Percentiles rank a stretch among this genome's conserved stretches.
phyloP scores from a whole-genome alignment of 2,888 invertebrate species.

The Thereva unica region DNA sequence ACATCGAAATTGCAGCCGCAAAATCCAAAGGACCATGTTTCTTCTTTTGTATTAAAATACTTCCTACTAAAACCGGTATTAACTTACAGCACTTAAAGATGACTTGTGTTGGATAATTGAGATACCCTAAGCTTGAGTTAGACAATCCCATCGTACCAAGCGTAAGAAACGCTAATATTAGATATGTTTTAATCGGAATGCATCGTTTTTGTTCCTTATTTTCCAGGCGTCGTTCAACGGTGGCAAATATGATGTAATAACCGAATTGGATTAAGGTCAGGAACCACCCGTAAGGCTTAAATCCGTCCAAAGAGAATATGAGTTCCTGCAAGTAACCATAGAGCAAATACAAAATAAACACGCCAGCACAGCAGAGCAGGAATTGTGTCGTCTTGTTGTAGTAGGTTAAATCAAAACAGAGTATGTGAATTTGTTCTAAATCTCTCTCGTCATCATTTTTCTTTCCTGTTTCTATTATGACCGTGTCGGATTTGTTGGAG shows the following conservation, averaged over 20 bases:
- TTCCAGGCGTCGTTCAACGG: constrained; percentile 67
- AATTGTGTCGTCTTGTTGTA: constrained; percentile 72
- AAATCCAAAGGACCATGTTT: constrained; percentile 83
- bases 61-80: constrained; percentile 92
- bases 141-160: constrained; percentile 96
- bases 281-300: constrained; percentile 89
- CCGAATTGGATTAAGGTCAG: constrained; percentile 90
- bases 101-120: constrained; percentile 96
- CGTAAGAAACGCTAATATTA: constrained; percentile 81
- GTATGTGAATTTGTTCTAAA: constrained; percentile 61
- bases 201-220: constrained; percentile 66
- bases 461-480: background rate
- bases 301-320: constrained; percentile 88
- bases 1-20: constrained; percentile 82
- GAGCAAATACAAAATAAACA: constrained; percentile 84
- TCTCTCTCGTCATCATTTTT: constrained; percentile 2
- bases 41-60: constrained; percentile 89
- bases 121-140: constrained; percentile 89
- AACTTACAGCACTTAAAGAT: constrained; percentile 98
- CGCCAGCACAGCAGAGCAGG: constrained; percentile 73
- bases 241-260: constrained; percentile 80
- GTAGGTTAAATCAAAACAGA: constrained; percentile 71
- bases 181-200: constrained; percentile 82
- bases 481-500: background rate
- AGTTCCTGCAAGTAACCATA: constrained; percentile 93